Base-by-base conservation (phyloP, 1,140 invertebrate species). In the Pectinophora gossypiella region DNA sequence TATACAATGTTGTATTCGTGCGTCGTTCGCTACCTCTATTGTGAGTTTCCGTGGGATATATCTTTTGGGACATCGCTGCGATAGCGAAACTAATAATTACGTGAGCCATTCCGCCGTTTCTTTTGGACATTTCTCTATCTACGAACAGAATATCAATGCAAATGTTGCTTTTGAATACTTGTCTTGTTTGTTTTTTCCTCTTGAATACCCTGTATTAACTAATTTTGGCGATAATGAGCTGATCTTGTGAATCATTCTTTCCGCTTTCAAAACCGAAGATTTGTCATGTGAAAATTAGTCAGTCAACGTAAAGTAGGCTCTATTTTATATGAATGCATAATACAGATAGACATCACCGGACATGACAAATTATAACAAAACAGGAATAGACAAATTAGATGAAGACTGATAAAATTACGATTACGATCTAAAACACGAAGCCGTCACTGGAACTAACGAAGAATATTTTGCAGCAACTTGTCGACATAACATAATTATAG, bases 1-100 rank as follows among this genome's bases (percentile, higher is more conserved):
- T 54, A 42, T 56, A 72, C 62, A 70, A 68, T 65, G 57, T 52
- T 54, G 52, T 57, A 72, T 70, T 69, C 54, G 44, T 23, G 23
- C 43, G 47, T 38, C 53, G 61, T 54, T 40, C 2, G 2, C 2
- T 32, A 9, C 27, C 44, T 49, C 36, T 48, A 54, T 51, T 35
- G 56, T 63, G 59, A 76, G 61, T 74, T 74, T 70, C 71, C 66
- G 70, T 61, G 56, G 1, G 19, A 45, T 15, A 46, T 73, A 77
- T 75, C 68, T 62, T 64, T 54, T 57, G 57, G 66, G 60, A 68
- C 69, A 74, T 75, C 72, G 47, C 32, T 35, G 19, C 9, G 27
- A 32, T 32, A 32, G 27, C 22, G 4, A 23, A 23, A 23, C 22
- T 4, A 4, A 23, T 23, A 23, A 23, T 5, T 23, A 10, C 10